Conservation (phyloP, 2,113 vertebrate species). For the Campylorhamphus procurvoides region DNA sequence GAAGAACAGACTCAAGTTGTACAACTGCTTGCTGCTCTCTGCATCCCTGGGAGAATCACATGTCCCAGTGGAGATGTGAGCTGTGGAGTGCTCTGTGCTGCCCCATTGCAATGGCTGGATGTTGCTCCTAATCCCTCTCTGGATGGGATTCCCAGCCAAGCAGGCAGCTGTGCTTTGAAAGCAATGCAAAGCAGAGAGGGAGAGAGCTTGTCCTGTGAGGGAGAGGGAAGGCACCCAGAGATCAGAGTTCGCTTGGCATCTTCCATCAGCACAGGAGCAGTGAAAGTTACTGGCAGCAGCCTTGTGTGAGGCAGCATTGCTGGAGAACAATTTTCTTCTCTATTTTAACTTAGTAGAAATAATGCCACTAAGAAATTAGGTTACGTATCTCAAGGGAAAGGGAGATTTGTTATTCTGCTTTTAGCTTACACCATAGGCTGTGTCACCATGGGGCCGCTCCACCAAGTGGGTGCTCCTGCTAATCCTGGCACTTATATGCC, state of each 20-base stretch:
- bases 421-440: background rate
- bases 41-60: fast-evolving
- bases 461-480: background rate
- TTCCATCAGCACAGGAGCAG: background rate
- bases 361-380: background rate
- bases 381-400: background rate
- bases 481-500: background rate
- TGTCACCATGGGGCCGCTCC: background rate
- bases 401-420: background rate
- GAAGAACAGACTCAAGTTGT: background rate
- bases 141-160: background rate
- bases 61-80: background rate
- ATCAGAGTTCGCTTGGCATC: fast-evolving
- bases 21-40: background rate
- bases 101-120: background rate
- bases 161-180: background rate
- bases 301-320: background rate
- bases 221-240: background rate
- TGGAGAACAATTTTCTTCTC: background rate
- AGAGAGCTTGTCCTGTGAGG: background rate
- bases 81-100: fast-evolving
- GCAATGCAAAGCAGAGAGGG: background rate
- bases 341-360: background rate
- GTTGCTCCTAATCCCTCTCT: background rate
- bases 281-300: background rate